Conservation (phyloP, 2,888 invertebrate species). For the Perdita meconis region DNA sequence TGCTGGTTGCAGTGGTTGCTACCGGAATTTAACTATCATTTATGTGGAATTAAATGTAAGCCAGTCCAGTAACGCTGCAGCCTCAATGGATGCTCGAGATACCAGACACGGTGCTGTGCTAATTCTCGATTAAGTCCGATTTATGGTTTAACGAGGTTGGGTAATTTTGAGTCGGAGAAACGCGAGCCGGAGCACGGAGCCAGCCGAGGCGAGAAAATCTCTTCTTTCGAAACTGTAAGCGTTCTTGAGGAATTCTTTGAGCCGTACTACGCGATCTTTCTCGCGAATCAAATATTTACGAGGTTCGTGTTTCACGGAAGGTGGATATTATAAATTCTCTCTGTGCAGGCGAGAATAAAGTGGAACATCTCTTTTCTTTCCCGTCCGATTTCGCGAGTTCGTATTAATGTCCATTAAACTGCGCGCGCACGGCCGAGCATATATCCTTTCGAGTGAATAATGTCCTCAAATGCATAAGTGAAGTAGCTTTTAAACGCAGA, state of each 20-base stretch:
- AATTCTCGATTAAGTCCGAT: conserved; percentile 77
- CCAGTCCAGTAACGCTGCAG: conserved; percentile 67
- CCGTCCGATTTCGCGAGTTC: conserved; percentile 17
- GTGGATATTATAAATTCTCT: conserved; percentile 13
- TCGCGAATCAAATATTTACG: background rate
- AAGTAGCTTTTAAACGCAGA: conserved; percentile 31
- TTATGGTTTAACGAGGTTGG: conserved; percentile 65
- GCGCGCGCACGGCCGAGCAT: background rate
- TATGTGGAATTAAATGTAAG: conserved; percentile 77
- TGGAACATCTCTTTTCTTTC: conserved; percentile 8
- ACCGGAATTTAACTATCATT: conserved; percentile 77
- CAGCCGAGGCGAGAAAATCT: background rate
- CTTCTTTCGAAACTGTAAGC: background rate
- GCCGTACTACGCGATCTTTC: too few relatives aligned
- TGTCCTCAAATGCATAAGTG: conserved; percentile 10
- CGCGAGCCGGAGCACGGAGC: background rate
- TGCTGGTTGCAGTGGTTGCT: conserved; percentile 62
- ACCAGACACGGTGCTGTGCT: conserved; percentile 61
- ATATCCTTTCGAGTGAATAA: conserved; percentile 28
- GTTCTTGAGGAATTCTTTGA: background rate
- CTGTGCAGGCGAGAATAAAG: conserved; percentile 9
- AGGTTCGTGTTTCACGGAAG: background rate
- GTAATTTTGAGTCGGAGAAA: conserved; percentile 29
- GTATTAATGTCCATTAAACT: conserved; percentile 38
- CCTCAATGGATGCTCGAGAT: conserved; percentile 63